A percentile compares a stretch with the other conserved stretches of the same genome.
These are phyloP conservation scores for Rhadina sibilatrix DNA, from an alignment of 2,113 vertebrate species.

Conservation along the genomic window DNA sequence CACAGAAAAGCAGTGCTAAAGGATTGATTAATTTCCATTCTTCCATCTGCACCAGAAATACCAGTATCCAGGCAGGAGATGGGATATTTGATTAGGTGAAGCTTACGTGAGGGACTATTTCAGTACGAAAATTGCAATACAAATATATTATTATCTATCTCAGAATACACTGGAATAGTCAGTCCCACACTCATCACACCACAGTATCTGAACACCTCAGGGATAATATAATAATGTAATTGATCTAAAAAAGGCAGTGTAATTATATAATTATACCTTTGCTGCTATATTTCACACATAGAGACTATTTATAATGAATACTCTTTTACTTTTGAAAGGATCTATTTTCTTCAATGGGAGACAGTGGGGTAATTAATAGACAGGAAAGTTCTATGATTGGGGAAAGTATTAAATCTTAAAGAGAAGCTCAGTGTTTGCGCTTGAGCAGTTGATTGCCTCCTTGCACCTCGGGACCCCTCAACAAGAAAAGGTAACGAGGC, in stretches of 20 bases:
- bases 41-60: background rate
- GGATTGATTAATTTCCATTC: background rate
- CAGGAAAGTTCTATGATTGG: background rate
- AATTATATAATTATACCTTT: slow-evolving; percentile 59
- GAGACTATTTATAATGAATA: background rate
- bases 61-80: background rate
- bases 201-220: slow-evolving; percentile 23
- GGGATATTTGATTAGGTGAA: background rate
- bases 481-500: background rate
- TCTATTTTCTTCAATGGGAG: slow-evolving; percentile 16
- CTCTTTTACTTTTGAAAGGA: background rate
- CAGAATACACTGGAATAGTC: background rate
- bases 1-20: background rate
- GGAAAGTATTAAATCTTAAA: background rate
- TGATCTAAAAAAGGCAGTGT: slow-evolving; percentile 10
- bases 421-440: background rate
- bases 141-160: slow-evolving; percentile 21
- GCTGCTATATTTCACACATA: slow-evolving; percentile 9
- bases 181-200: slow-evolving; percentile 2
- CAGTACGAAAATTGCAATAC: background rate
- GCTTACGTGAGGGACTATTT: background rate
- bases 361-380: background rate
- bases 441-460: background rate
- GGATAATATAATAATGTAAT: slow-evolving; percentile 35
- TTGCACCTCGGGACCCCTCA: background rate